Base-by-base conservation (phyloP, 2,113 vertebrate species). In the Stigmatopora nigra region DNA sequence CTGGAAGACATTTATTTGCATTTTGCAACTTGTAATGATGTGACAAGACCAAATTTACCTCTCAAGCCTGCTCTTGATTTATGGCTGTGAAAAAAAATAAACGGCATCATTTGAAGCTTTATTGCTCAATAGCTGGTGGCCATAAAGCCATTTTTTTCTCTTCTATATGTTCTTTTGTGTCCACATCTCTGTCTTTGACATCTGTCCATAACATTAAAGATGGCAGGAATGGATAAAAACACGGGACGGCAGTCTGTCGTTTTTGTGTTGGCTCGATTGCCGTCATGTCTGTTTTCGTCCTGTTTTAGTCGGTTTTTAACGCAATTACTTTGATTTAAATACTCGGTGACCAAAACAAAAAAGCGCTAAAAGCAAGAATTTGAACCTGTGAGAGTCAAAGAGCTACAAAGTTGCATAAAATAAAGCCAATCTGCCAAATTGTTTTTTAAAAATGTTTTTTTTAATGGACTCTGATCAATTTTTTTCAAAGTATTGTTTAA, bases 141-240 rank as follows among this genome's bases (percentile, higher is more conserved):
- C 70, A 79, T 75, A 73, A 56, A 68, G 59, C 63, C 55, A 19
- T 35, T 65, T 5, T 31, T 48, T 31, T 31, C 3, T 31, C 25
- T 31, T 31, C 25, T 35, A 14, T 52, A 36, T 67, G 58, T 68
- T 65, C 47, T 75, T 22, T 67, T 38, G 22, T 31, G 51, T 68
- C 48, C 31, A 63, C 65, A 64, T 61, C 16, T 59, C 36, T 45
- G 61, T 76, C 73, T 73, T 69, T 61, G 19, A 38, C 16, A 19
- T 11, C 44, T 65, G 64, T 79, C 77, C 76, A 84, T 75, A 81
- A 73, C 80, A 80, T 65, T 13, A 64, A 53, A 75, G 76, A 61
- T 69, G 53, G 67, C 64, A 73, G 73, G 65, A 71, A 84, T 87
- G 83, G 73, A 84, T 69, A 78, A 68, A 55, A 69, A 22, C 19